These are phyloP conservation scores for Okamejei kenojei DNA, from an alignment of 2,797 vertebrate species.

Conservation along the genomic window DNA sequence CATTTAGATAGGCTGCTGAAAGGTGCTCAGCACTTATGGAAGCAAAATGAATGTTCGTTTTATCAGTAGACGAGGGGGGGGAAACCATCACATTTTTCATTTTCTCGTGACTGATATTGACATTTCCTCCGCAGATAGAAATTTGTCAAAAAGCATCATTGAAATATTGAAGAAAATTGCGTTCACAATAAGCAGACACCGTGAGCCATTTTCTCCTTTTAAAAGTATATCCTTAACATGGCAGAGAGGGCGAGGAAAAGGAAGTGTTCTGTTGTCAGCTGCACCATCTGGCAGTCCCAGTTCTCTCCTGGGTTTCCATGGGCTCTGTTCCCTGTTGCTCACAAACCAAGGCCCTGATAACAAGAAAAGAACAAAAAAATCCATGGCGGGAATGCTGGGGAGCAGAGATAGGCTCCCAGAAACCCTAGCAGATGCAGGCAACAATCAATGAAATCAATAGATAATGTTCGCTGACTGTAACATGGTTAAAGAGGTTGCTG, in stretches of 20 bases:
- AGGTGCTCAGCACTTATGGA: background rate
- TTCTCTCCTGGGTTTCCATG: slow-evolving; percentile 43
- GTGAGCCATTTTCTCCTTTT: slow-evolving; percentile 50
- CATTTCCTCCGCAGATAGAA: background rate
- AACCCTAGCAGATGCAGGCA: slow-evolving; percentile 48
- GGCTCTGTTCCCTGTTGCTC: background rate
- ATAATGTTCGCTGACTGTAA: slow-evolving; percentile 53
- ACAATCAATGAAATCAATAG: slow-evolving; percentile 61
- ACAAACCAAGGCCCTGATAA: background rate
- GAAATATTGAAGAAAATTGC: slow-evolving; percentile 22
- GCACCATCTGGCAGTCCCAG: slow-evolving; percentile 55
- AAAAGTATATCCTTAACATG: slow-evolving; percentile 59
- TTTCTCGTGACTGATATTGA: background rate
- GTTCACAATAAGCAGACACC: background rate
- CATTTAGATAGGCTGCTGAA: background rate
- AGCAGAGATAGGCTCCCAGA: slow-evolving; percentile 38
- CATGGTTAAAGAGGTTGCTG: slow-evolving; percentile 51
- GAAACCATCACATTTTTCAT: background rate
- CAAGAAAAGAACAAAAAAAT: slow-evolving; percentile 6
- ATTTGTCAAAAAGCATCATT: slow-evolving; percentile 7
- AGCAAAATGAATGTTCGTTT: background rate
- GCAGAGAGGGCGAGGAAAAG: slow-evolving; percentile 49
- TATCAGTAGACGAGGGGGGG: background rate
- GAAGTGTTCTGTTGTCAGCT: slow-evolving; percentile 46
- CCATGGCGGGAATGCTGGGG: background rate